A percentile compares a stretch with the other conserved stretches of the same genome.
These are phyloP conservation scores for Ailuropoda melanoleuca DNA, from an alignment of 2,113 vertebrate genomes.

Conservation along the genomic window DNA sequence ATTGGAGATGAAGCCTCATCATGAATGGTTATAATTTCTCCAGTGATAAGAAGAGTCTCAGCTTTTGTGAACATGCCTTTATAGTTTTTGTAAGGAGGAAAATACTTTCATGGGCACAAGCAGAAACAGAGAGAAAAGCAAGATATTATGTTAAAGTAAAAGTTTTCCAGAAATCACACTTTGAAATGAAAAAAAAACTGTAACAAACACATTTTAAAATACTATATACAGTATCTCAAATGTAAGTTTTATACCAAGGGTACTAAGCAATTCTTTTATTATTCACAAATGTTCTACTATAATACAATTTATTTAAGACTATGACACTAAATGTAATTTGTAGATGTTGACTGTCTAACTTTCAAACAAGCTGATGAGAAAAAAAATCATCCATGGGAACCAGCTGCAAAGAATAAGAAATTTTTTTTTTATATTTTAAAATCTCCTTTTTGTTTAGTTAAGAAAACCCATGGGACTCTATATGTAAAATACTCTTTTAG, in stretches of 20 bases:
- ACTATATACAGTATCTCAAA: neutral
- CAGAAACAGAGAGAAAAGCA: neutral
- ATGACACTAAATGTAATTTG: conserved; percentile 80
- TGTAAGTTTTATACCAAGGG: neutral
- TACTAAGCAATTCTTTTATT: conserved; percentile 65
- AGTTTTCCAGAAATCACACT: neutral
- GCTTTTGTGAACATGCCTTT: neutral
- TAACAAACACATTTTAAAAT: neutral
- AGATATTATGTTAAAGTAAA: neutral
- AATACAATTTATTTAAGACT: conserved; percentile 83
- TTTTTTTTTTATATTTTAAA: neutral
- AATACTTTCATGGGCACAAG: neutral
- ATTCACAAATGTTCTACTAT: conserved; percentile 79
- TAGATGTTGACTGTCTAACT: conserved; percentile 82
- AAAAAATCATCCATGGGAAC: conserved; percentile 77
- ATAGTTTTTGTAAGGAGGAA: neutral
- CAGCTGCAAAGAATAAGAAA: conserved; percentile 77
- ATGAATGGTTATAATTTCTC: neutral
- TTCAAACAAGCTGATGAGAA: conserved; percentile 81
- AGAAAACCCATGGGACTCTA: neutral
- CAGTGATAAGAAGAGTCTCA: neutral
- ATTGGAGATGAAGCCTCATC: neutral
- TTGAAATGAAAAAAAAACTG: conserved; percentile 3
- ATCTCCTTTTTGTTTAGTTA: neutral
- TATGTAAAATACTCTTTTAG: conserved; percentile 2